Conservation (phyloP, 2,113 vertebrate species). For the Laterallus jamaicensis region DNA sequence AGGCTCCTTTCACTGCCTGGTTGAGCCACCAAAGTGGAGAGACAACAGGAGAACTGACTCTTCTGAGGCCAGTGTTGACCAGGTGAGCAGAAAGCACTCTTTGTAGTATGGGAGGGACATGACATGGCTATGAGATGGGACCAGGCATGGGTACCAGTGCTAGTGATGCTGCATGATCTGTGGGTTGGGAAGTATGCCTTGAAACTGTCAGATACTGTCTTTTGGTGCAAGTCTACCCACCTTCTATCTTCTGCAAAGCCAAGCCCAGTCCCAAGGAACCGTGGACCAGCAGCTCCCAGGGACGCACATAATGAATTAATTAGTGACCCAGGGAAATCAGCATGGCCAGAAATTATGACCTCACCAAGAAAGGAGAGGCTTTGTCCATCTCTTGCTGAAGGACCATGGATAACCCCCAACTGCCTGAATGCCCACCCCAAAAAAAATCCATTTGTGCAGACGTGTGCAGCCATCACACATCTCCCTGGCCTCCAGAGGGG, state of each 20-base stretch:
- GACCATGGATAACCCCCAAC: fast-evolving
- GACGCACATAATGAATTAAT: neutral
- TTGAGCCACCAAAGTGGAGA: neutral
- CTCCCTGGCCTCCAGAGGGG: neutral
- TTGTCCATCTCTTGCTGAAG: neutral
- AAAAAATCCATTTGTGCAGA: neutral
- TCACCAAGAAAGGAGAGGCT: neutral
- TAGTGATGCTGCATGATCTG: neutral
- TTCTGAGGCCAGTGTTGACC: fast-evolving
- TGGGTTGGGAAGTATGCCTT: neutral
- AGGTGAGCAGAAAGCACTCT: neutral
- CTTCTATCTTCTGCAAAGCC: fast-evolving
- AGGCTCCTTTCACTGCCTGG: fast-evolving
- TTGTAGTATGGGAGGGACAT: neutral
- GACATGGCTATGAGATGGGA: neutral
- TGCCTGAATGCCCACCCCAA: neutral
- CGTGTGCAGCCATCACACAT: neutral
- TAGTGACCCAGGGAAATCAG: neutral
- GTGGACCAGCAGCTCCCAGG: neutral
- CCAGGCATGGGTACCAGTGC: neutral
- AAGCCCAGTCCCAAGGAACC: neutral
- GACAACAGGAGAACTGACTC: neutral
- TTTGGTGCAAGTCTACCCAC: neutral
- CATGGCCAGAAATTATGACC: neutral
- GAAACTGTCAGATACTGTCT: neutral